Evolutionary conservation across 2,113 vertebrate species (phyloP), one percentile per base, ranked within the genome.

Genomic region (Carlito syrichta): DNA sequence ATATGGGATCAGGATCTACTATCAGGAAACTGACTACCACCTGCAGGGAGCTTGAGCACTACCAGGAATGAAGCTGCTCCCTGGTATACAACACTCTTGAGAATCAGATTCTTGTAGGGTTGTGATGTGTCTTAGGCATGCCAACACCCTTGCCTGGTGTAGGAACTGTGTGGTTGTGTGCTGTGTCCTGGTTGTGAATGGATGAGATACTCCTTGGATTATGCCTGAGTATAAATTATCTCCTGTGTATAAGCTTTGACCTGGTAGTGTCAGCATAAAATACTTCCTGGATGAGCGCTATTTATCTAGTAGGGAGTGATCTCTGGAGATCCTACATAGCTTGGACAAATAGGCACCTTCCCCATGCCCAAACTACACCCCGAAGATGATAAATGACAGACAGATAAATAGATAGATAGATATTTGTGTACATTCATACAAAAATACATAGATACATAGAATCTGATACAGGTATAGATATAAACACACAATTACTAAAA

Each of bases 1-100:
- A 8, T 4, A 11, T 16, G 0, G 1, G 3, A 43, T 11, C 6
- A 45, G 1, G 38, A 38, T 13, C 3, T 30, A 2, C 8, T 32
- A 20, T 8, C 2, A 0, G 12, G 17, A 38, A 19, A 2, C 48
- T 19, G 52, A 27, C 12, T 0, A 22, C 22, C 19, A 38, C 1
- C 3, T 16, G 60, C 9, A 71, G 25, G 12, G 40, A 16, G 54
- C 45, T 32, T 54, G 1, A 8, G 43, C 54, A 32, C 22, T 43
- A 38, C 27, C 9, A 11, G 14, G 27, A 13, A 48, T 2, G 20
- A 43, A 1, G 5, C 63, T 9, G 13, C n/a, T 68, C 9, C 23
- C 27, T 4, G 38, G 32, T 14, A 20, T 8, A 25, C 13, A n/a
- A 52, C 22, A 20, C 66, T n/a, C 14, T 20, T 13, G 5, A n/a